Evolutionary conservation across 23 tunicate genomes (phyloP), one percentile per base, ranked within the genome.

Genomic region (Diplosoma virens): DNA sequence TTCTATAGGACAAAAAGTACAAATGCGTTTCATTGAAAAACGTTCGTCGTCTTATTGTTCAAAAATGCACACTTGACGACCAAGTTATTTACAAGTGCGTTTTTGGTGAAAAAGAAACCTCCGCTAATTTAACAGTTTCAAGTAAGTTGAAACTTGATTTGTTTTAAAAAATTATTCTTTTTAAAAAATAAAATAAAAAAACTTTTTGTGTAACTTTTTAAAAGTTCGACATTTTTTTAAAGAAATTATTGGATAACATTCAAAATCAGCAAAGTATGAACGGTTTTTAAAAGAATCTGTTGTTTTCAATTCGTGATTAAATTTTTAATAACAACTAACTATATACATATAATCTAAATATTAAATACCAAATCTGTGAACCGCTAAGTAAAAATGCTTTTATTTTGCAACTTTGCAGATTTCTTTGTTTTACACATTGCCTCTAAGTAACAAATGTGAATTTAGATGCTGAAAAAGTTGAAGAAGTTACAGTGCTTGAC

Each of bases 31-130:
- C 82, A 5, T 60, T 82, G 88, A 89, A 89, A 63, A 82, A 78
- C 47, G 52, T 89, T 33, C 76, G 96, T 11, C 84, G 96, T 11
- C 81, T 89, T 17, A 82, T 82, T 32, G 88, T 89, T n/a, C 29
- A 34, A 9, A 87, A 78, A 25, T 82, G 84, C 23, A 71, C 87
- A 29, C 35, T 28, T 24, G 88, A 71, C 23, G 96, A 89, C 58
- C 36, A 77, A 52, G 56, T 70, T 34, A 30, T 66, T 14, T 89
- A 82, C 66, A 46, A 83, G 24, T 89, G 96, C 52, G 66, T 73
- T 4, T 45, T 89, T 26, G 81, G 75, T 25, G 88, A 82, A 29
- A 41, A 30, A 24, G 72, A 89, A 69, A 50, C 82, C 1, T 28
- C 84, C 5, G 96, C 84, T 27, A 58, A 24, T 21, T 66, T 87